Conservation (phyloP, 2,888 invertebrate species). For the Drosophila histrio region DNA sequence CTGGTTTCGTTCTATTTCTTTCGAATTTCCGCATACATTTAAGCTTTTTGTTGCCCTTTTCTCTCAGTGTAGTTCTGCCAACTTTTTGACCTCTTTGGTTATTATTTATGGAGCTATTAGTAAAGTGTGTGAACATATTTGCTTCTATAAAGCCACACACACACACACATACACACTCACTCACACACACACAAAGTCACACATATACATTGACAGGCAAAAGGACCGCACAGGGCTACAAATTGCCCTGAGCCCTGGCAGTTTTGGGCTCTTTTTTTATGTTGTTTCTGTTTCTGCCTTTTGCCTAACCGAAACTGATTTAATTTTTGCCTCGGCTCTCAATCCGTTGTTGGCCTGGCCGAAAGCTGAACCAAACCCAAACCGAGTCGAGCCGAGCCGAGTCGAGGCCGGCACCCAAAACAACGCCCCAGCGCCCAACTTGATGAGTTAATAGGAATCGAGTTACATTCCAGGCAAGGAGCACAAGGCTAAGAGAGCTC, state of each 20-base stretch:
- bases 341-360: conserved; percentile 50
- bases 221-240: conserved; percentile 79
- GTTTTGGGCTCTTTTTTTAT: conserved; percentile 45
- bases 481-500: conserved; percentile 27
- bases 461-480: conserved; percentile 81
- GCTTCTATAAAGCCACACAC: conserved; percentile 59
- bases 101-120: conserved; percentile 84
- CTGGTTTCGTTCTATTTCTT: no score
- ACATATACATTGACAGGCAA: conserved; percentile 23
- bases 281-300: conserved; percentile 50
- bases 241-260: conserved; percentile 73
- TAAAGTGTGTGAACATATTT: conserved; percentile 78
- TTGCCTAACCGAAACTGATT: conserved; percentile 75
- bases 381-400: conserved; percentile 3
- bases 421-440: conserved; percentile 74
- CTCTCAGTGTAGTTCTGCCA: conserved; percentile 48
- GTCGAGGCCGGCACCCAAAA: conserved; percentile 42
- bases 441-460: conserved; percentile 84
- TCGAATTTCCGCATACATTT: no score
- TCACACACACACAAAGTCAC: conserved; percentile 19
- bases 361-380: neutral
- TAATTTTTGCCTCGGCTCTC: conserved; percentile 67
- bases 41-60: conserved; percentile 5
- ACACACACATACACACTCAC: neutral
- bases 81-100: conserved; percentile 77